Evolutionary conservation across 2,113 vertebrate genomes (phyloP).

Genomic region (Junco hyemalis): DNA sequence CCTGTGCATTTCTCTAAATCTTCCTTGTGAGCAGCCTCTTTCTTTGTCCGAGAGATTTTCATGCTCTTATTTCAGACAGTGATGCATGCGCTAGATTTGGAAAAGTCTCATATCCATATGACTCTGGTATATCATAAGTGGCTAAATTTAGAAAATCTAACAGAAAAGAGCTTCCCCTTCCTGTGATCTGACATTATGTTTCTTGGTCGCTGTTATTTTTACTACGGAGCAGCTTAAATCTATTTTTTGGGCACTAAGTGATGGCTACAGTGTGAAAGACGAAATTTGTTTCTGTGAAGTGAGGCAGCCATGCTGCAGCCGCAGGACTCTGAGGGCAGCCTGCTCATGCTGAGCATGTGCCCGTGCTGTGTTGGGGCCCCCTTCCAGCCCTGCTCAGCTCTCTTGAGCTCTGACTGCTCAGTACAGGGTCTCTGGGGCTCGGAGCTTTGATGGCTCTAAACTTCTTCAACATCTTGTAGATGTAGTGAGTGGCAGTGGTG

Average conservation of each 20-base stretch:
- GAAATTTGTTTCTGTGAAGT: neutral
- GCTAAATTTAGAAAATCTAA: neutral
- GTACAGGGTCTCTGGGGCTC: neutral
- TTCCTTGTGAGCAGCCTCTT: neutral
- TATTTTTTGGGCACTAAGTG: neutral
- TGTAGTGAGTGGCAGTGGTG: neutral
- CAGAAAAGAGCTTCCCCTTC: slow-evolving; percentile 6
- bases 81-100: neutral
- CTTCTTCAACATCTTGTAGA: neutral
- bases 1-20: neutral
- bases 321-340: neutral
- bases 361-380: rapidly evolving
- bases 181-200: neutral
- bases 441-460: neutral
- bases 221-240: neutral
- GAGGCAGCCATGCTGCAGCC: rapidly evolving
- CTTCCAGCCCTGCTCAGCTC: neutral
- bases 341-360: neutral
- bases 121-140: neutral
- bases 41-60: neutral
- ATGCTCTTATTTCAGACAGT: neutral
- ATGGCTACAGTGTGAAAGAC: neutral
- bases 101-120: neutral
- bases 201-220: slow-evolving; percentile 12
- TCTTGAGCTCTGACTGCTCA: rapidly evolving